Conservation (phyloP, 2,888 invertebrate genomes). For the Clusia tigrina region DNA sequence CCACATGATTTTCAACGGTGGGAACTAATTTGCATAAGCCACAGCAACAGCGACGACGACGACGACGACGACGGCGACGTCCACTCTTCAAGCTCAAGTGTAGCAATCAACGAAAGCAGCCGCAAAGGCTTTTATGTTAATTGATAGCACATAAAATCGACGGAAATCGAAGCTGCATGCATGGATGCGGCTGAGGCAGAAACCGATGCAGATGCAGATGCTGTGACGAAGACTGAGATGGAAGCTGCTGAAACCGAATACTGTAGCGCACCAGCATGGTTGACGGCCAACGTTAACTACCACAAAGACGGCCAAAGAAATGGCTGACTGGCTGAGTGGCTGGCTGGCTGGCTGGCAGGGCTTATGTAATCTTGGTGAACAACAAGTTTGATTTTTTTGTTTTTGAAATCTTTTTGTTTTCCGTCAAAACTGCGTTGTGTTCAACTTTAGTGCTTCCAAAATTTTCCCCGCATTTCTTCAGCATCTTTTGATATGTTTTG, state of each 20-base stretch:
- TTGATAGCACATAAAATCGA: slow-evolving; percentile 1
- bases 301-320: background rate
- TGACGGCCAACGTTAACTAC: background rate
- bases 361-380: background rate
- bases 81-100: slow-evolving; percentile 14
- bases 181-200: background rate
- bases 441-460: no score
- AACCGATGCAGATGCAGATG: background rate
- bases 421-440: background rate
- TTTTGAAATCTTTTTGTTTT: background rate
- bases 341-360: no score
- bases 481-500: background rate
- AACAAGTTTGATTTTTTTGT: slow-evolving; percentile 4
- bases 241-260: background rate
- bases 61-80: background rate
- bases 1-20: background rate
- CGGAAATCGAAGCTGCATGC: slow-evolving; percentile 1
- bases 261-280: no score
- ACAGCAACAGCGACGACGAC: background rate
- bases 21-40: background rate
- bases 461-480: no score
- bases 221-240: background rate
- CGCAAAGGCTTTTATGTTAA: slow-evolving; percentile 12
- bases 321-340: no score
- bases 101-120: slow-evolving; percentile 11